phyloP scores from a whole-genome alignment of 2,113 vertebrate species.

The Urocitellus parryii region DNA sequence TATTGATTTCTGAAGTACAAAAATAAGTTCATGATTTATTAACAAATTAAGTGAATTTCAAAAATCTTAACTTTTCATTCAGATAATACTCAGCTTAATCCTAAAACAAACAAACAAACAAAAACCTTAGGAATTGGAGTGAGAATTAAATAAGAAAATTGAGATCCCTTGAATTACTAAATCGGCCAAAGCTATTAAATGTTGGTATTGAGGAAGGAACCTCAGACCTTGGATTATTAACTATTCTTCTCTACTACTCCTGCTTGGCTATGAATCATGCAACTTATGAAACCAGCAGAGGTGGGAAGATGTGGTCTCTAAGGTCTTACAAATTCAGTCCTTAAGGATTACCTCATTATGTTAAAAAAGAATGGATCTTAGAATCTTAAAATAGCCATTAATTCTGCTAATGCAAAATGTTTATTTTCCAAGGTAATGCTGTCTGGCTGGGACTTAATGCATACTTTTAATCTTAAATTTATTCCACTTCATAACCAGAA shows the following conservation, averaged over 20 bases:
- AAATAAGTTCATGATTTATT: neutral
- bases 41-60: constrained; percentile 42
- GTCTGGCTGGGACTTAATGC: neutral
- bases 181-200: neutral
- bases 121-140: neutral
- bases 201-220: neutral
- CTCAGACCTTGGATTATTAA: neutral
- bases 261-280: neutral
- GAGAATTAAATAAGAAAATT: neutral
- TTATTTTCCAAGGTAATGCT: neutral
- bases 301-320: neutral
- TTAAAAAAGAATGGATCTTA: neutral
- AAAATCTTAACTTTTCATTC: constrained; percentile 15
- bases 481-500: neutral
- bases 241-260: neutral
- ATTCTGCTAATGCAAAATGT: neutral
- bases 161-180: neutral
- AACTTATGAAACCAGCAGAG: neutral
- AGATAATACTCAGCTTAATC: neutral
- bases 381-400: neutral
- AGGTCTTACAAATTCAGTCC: neutral
- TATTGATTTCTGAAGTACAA: constrained; percentile 19
- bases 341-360: neutral
- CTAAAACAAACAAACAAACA: neutral
- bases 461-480: neutral